These are phyloP conservation scores for Bugulina stolonifera DNA, from an alignment of 2,888 invertebrate genomes.

Conservation along the genomic window DNA sequence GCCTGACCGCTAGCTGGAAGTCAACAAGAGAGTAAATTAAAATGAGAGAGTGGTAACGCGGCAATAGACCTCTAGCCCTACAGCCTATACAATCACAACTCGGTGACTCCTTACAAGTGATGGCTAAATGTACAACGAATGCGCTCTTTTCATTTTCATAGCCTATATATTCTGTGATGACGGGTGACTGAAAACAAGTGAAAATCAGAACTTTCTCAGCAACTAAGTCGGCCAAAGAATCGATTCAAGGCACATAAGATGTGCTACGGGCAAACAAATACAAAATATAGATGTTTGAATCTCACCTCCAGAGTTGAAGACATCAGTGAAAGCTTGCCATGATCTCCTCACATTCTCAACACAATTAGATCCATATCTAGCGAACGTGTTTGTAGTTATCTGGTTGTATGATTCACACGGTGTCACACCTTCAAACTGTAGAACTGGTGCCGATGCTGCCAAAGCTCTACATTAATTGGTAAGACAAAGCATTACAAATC, in stretches of 20 bases:
- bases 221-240: too few relatives aligned
- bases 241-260: too few relatives aligned
- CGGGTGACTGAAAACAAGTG: too few relatives aligned
- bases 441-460: slow-evolving; percentile 85
- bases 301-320: background rate
- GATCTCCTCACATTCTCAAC: slow-evolving; percentile 67
- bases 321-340: slow-evolving; percentile 66
- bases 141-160: background rate
- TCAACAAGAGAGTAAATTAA: too few relatives aligned
- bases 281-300: too few relatives aligned
- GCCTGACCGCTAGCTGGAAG: slow-evolving; percentile 64
- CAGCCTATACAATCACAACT: background rate
- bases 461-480: slow-evolving; percentile 69
- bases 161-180: background rate
- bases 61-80: too few relatives aligned
- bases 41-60: too few relatives aligned
- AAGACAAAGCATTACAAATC: too few relatives aligned
- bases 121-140: background rate
- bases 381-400: slow-evolving; percentile 74
- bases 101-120: background rate
- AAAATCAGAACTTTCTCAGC: too few relatives aligned
- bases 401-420: slow-evolving; percentile 70
- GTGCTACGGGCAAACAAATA: too few relatives aligned
- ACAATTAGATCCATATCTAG: slow-evolving; percentile 60
- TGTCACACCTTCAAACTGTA: slow-evolving; percentile 74